Conservation (phyloP, 2,797 vertebrate genomes). For the Channa striata region DNA sequence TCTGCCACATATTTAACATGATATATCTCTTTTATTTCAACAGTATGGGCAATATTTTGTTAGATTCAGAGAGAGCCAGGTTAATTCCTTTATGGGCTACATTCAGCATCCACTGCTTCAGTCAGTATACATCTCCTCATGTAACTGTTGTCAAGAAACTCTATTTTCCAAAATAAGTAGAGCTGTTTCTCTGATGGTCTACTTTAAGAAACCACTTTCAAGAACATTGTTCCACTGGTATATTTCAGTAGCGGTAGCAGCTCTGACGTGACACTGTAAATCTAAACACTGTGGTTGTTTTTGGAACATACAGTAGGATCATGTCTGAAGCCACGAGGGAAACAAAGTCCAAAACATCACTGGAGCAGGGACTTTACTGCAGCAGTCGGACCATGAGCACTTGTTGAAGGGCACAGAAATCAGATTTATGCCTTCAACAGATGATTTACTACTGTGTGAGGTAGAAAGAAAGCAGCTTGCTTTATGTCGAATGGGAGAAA, state of each 20-base stretch:
- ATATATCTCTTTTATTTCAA: background rate
- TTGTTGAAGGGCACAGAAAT: constrained; percentile 27
- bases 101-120: background rate
- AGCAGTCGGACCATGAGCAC: constrained; percentile 15
- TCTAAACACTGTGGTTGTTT: constrained; percentile 25
- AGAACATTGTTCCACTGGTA: constrained; percentile 8
- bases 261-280: constrained; percentile 14
- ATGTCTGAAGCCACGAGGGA: constrained; percentile 22
- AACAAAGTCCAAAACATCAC: constrained; percentile 38
- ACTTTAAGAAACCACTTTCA: background rate
- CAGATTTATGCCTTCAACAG: constrained; percentile 22
- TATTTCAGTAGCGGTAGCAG: constrained; percentile 15
- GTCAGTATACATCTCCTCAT: background rate
- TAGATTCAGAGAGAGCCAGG: background rate
- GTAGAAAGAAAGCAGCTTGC: background rate
- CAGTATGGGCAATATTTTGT: background rate
- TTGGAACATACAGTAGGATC: background rate
- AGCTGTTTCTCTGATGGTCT: background rate
- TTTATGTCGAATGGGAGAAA: constrained; percentile 21
- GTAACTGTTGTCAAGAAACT: background rate
- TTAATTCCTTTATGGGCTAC: background rate
- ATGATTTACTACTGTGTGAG: constrained; percentile 24
- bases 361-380: constrained; percentile 13
- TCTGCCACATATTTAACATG: background rate
- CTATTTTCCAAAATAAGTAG: background rate